Conservation (phyloP, 1,140 invertebrate genomes). For the Sinonovacula constricta region DNA sequence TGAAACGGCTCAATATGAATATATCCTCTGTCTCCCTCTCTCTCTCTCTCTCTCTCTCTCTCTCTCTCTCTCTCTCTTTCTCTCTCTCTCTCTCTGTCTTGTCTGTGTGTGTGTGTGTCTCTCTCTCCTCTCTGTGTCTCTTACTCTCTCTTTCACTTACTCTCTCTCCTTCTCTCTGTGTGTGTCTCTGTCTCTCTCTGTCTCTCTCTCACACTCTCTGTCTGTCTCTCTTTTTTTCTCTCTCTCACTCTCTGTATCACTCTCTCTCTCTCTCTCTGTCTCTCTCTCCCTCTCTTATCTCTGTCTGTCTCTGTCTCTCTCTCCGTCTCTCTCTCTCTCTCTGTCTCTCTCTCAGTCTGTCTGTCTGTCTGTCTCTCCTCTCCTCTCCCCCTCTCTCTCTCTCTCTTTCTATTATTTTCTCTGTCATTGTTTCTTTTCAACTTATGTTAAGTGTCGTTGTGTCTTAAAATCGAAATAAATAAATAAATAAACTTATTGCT, state of each 20-base stretch:
- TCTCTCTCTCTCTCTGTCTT: conserved; percentile 22
- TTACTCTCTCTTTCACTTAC: conserved; percentile 21
- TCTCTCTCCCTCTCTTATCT: conserved; percentile 21
- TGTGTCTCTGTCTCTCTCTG: conserved; percentile 21
- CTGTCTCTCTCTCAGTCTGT: background rate
- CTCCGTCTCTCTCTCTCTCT: background rate
- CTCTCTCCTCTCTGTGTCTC: background rate
- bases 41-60: conserved; percentile 20
- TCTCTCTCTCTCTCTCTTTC: background rate
- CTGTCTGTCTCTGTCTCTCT: background rate
- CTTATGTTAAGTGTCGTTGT: too few relatives aligned
- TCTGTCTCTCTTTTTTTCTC: conserved; percentile 2
- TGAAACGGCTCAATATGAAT: too few relatives aligned
- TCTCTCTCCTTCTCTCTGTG: conserved; percentile 1
- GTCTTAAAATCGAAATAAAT: too few relatives aligned
- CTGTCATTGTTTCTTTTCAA: background rate
- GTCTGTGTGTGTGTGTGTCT: background rate
- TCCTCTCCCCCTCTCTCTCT: conserved; percentile 7
- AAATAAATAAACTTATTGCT: too few relatives aligned
- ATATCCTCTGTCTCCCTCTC: conserved; percentile 11
- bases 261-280: conserved; percentile 17
- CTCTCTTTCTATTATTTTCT: background rate
- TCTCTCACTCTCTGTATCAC: conserved; percentile 25
- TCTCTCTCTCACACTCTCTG: background rate
- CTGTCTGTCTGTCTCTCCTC: conserved; percentile 16